Evolutionary conservation across 2,888 invertebrate genomes (phyloP).

Genomic region (Tinea pellionella): DNA sequence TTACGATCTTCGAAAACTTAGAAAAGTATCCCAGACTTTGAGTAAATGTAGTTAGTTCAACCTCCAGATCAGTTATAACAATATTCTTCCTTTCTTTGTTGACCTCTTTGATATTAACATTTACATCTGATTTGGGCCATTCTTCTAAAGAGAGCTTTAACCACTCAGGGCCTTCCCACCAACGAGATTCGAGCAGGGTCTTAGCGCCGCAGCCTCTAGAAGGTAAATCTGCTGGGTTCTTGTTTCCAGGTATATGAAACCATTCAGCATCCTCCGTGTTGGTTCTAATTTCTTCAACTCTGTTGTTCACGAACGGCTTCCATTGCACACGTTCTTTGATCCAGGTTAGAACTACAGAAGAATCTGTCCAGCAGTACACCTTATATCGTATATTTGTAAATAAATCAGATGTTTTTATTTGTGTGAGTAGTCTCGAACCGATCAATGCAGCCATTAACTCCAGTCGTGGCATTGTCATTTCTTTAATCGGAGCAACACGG

Average conservation of each 20-base stretch:
- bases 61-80: not conserved
- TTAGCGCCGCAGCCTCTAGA: conserved; percentile 13
- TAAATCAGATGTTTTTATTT: not conserved
- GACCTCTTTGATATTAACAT: not conserved
- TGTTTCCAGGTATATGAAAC: conserved; percentile 12
- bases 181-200: not conserved
- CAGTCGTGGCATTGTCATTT: conserved; percentile 7
- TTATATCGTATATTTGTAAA: not conserved
- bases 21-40: conserved; percentile 8
- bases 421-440: not conserved
- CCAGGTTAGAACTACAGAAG: not conserved
- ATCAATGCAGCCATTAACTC: conserved; percentile 10
- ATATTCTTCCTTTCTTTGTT: not conserved
- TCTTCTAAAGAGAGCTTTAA: not conserved
- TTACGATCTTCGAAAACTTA: conserved; percentile 12
- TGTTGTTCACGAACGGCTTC: conserved; percentile 14
- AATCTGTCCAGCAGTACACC: conserved; percentile 8
- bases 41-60: not conserved
- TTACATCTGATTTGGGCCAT: not conserved
- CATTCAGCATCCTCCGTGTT: not conserved
- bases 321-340: not conserved
- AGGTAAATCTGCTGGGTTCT: conserved; percentile 14
- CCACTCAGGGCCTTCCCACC: conserved; percentile 16
- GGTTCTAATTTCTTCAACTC: conserved; percentile 13
- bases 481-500: conserved; percentile 1